Evolutionary conservation across 1,140 invertebrate genomes (phyloP).

Genomic region (Plectrocnemia conspersa): DNA sequence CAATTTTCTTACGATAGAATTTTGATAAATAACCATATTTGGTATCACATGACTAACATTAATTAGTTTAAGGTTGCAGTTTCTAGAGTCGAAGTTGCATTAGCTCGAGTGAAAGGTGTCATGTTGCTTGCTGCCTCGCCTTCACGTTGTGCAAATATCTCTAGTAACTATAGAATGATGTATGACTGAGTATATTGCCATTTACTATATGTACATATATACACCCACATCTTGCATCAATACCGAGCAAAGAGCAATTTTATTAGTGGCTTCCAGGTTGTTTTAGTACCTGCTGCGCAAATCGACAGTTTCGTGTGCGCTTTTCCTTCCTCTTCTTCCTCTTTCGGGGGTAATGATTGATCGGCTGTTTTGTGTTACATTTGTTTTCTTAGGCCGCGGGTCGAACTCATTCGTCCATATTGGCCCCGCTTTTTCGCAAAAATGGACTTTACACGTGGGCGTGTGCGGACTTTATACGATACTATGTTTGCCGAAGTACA

Average conservation of each 20-base stretch:
- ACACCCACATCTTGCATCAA: background rate
- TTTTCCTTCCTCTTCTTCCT: constrained; percentile 7
- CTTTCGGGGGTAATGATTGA: constrained; percentile 31
- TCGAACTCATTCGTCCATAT: background rate
- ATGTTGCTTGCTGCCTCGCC: background rate
- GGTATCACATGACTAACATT: no score
- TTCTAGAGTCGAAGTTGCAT: no score
- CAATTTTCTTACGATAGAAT: no score
- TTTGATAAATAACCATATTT: no score
- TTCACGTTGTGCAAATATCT: constrained; percentile 15
- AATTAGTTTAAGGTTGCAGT: no score
- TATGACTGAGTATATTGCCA: background rate
- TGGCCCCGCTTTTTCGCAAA: no score
- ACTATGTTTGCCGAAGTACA: no score
- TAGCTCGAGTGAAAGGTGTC: no score
- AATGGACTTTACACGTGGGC: no score
- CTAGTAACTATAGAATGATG: constrained; percentile 20
- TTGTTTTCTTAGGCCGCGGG: constrained; percentile 21
- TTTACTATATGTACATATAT: background rate
- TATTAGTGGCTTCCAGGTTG: constrained; percentile 17
- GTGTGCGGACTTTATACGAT: no score
- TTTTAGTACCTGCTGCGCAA: constrained; percentile 1
- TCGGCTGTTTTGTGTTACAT: constrained; percentile 27
- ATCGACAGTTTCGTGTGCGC: background rate
- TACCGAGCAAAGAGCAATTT: constrained; percentile 17